A percentile compares a stretch with the other conserved stretches of the same genome.
Evolutionary conservation across 2,888 invertebrate species (phyloP).

Genomic region (Drosophila acutilabella): DNA sequence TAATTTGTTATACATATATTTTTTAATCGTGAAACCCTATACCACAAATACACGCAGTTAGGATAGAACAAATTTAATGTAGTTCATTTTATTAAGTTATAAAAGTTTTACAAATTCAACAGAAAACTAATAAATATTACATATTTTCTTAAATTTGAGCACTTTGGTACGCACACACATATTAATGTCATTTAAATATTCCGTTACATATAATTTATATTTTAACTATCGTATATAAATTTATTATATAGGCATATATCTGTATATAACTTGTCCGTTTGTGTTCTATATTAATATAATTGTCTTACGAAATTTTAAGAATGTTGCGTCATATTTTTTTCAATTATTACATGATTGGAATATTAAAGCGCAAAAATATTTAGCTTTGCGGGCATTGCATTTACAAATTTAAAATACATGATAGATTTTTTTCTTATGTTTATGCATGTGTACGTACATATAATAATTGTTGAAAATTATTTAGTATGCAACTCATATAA

Average conservation of each 20-base stretch:
- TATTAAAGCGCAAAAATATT: constrained; percentile 68
- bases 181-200: constrained; percentile 68
- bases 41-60: not conserved
- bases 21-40: not conserved
- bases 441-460: constrained; percentile 50
- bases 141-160: constrained; percentile 75
- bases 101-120: constrained; percentile 75
- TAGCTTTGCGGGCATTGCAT: constrained; percentile 43
- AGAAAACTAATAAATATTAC: constrained; percentile 67
- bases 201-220: constrained; percentile 54
- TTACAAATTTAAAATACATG: constrained; percentile 56
- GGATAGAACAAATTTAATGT: constrained; percentile 29
- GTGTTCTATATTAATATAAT: constrained; percentile 39
- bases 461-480: constrained; percentile 62
- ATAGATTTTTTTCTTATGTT: constrained; percentile 48
- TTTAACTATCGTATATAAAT: constrained; percentile 62
- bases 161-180: constrained; percentile 76
- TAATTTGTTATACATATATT: not conserved
- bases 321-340: constrained; percentile 58
- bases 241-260: constrained; percentile 50
- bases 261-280: constrained; percentile 64
- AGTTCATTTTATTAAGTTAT: constrained; percentile 67
- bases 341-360: constrained; percentile 64
- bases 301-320: constrained; percentile 58
- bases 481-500: constrained; percentile 48